These are phyloP conservation scores for Leucoptera coffeella DNA, from an alignment of 2,888 invertebrate species.

Conservation along the genomic window DNA sequence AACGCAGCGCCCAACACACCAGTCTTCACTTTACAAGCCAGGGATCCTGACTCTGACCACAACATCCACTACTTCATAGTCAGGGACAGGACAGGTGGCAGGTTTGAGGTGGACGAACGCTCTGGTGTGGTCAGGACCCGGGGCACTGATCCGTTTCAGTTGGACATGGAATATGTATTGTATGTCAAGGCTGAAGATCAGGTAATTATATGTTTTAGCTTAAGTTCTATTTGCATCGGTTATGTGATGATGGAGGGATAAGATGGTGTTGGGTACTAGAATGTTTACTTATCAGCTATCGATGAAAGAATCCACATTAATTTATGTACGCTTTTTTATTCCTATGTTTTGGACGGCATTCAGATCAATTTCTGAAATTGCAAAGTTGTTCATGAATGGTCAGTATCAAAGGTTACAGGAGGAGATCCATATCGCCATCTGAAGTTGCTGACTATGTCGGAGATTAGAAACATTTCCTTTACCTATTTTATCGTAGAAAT, in stretches of 20 bases:
- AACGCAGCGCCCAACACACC: constrained; percentile 94
- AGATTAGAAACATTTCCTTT: too few species aligned
- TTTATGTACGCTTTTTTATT: too few species aligned
- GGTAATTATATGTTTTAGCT: constrained; percentile 14
- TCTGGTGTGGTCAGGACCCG: constrained; percentile 89
- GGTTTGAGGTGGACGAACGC: constrained; percentile 83
- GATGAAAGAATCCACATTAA: too few species aligned
- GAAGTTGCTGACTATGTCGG: too few species aligned
- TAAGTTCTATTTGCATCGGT: background rate
- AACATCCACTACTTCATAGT: constrained; percentile 95
- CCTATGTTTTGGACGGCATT: too few species aligned
- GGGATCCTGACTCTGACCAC: constrained; percentile 94
- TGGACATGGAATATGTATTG: constrained; percentile 94
- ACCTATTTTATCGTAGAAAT: too few species aligned
- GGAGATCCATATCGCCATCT: too few species aligned
- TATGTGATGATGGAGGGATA: background rate
- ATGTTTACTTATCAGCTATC: too few species aligned
- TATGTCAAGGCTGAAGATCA: constrained; percentile 96
- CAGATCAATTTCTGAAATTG: too few species aligned
- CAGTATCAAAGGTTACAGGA: too few species aligned
- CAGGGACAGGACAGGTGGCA: constrained; percentile 75
- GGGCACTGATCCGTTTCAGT: constrained; percentile 85
- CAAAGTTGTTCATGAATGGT: too few species aligned
- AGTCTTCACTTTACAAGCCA: constrained; percentile 93
- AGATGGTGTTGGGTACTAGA: too few species aligned